A percentile compares a stretch with the other conserved stretches of the same genome.
phyloP scores from a whole-genome alignment of 2,797 vertebrate species.

The Hafferia zeledoni region DNA sequence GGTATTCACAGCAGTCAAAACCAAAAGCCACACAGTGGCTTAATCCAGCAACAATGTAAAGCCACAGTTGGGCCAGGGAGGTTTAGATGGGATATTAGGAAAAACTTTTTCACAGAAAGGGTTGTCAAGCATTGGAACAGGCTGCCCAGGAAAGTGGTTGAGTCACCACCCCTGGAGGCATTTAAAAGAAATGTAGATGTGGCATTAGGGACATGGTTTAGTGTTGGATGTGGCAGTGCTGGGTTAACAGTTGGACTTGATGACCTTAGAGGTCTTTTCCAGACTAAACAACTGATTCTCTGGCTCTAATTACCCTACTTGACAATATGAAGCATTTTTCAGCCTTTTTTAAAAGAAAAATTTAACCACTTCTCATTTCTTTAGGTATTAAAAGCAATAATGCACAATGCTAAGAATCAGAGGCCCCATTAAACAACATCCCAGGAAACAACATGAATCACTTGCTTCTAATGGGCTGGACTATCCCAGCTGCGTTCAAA shows the following conservation, averaged over 20 bases:
- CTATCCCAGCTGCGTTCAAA: not conserved
- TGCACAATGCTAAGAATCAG: not conserved
- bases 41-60: not conserved
- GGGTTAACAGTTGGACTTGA: fast-evolving
- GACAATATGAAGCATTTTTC: not conserved
- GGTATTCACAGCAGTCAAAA: not conserved
- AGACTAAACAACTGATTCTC: not conserved
- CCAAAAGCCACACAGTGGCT: not conserved
- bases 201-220: not conserved
- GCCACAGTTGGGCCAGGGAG: not conserved
- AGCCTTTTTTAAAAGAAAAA: not conserved
- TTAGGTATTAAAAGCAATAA: not conserved
- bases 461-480: not conserved
- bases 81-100: not conserved
- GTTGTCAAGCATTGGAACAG: not conserved
- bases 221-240: not conserved
- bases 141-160: not conserved
- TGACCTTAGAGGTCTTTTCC: not conserved
- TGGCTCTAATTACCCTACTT: not conserved
- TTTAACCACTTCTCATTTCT: not conserved
- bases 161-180: not conserved
- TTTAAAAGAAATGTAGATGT: not conserved
- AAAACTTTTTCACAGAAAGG: not conserved
- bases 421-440: not conserved
- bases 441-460: not conserved